phyloP scores from a whole-genome alignment of 1,140 invertebrate species.

The Delia radicum region DNA sequence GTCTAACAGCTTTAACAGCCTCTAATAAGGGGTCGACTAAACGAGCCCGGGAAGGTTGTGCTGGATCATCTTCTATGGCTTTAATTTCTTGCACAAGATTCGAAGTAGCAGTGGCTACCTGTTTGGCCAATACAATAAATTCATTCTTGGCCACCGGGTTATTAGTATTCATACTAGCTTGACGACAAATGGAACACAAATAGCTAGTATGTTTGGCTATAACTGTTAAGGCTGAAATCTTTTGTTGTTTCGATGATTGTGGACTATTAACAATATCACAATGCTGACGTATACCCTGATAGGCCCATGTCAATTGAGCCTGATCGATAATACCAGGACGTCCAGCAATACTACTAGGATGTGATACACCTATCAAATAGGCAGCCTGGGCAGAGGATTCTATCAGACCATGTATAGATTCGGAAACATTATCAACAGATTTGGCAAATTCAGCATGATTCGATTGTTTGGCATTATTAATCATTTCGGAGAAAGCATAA shows the following conservation, averaged over 20 bases:
- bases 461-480: conserved; percentile 84
- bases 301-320: conserved; percentile 82
- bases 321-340: conserved; percentile 90
- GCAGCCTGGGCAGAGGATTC: conserved; percentile 92
- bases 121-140: conserved; percentile 96
- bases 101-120: conserved; percentile 95
- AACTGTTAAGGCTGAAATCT: conserved; percentile 86
- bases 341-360: conserved; percentile 87
- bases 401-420: conserved; percentile 88
- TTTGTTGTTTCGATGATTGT: conserved; percentile 79
- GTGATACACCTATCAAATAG: conserved; percentile 89
- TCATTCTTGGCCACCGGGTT: conserved; percentile 94
- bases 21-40: conserved; percentile 85
- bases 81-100: conserved; percentile 94
- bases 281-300: conserved; percentile 84
- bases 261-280: conserved; percentile 79
- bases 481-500: conserved; percentile 92
- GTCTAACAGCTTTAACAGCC: conserved; percentile 89
- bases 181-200: conserved; percentile 90
- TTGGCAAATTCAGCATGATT: conserved; percentile 87
- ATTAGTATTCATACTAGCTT: conserved; percentile 86
- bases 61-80: conserved; percentile 82
- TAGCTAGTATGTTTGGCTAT: conserved; percentile 97
- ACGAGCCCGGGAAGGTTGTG: conserved; percentile 65
- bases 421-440: conserved; percentile 79